A percentile compares a stretch with the other conserved stretches of the same genome.
Conservation (phyloP, 2,797 vertebrate species). For the Chaetophractus vellerosus region DNA sequence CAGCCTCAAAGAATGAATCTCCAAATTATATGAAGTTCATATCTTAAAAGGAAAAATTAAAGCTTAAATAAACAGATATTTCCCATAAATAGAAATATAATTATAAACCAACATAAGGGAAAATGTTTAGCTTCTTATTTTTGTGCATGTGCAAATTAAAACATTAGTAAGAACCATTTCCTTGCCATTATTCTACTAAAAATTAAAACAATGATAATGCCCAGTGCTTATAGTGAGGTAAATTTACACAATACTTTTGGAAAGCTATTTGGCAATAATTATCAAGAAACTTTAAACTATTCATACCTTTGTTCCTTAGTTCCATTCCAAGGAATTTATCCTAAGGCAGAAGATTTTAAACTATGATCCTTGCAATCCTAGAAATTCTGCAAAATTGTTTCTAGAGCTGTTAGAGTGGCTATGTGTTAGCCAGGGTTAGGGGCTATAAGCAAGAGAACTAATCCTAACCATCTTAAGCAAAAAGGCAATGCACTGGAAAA, state of each 20-base stretch:
- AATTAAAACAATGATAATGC: conserved; percentile 50
- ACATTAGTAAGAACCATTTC: conserved; percentile 43
- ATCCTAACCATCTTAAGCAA: conserved; percentile 30
- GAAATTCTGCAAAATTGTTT: conserved; percentile 22
- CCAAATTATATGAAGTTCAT: conserved; percentile 53
- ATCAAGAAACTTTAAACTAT: conserved; percentile 77
- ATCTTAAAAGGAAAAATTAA: conserved; percentile 71
- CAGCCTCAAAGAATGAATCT: conserved; percentile 50
- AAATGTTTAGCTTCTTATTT: conserved; percentile 53
- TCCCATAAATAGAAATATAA: conserved; percentile 65
- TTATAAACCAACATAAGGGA: conserved; percentile 55
- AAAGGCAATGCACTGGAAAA: conserved; percentile 12
- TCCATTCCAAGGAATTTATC: conserved; percentile 72
- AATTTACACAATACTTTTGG: conserved; percentile 61
- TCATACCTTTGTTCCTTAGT: conserved; percentile 81
- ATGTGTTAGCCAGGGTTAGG: background rate
- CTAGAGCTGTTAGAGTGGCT: background rate
- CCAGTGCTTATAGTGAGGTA: conserved; percentile 59
- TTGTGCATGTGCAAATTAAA: conserved; percentile 65
- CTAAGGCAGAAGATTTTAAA: conserved; percentile 74
- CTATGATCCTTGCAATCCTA: conserved; percentile 38
- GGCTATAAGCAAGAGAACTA: conserved; percentile 4
- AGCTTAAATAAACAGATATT: conserved; percentile 59
- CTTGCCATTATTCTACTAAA: conserved; percentile 36
- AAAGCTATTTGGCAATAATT: conserved; percentile 72